Percentiles rank a stretch among this genome's conserved stretches.
These are phyloP conservation scores for Ectemnius lituratus DNA, from an alignment of 2,888 invertebrate species.

Conservation along the genomic window DNA sequence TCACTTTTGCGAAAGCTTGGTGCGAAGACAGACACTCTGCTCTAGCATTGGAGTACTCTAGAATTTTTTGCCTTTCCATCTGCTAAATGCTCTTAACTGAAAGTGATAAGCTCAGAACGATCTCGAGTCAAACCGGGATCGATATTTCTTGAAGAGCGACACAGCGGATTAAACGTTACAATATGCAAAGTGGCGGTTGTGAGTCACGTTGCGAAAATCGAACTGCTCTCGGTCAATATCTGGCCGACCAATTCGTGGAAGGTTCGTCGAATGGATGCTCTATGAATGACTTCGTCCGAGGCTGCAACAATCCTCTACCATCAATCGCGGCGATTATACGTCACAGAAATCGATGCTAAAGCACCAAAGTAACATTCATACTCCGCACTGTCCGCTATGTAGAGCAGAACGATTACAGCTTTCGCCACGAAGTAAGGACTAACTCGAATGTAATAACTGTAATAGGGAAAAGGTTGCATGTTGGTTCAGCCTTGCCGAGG, in stretches of 20 bases:
- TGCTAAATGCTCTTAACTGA: no score
- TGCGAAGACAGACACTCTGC: no score
- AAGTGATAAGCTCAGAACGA: no score
- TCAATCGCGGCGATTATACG: constrained; percentile 21
- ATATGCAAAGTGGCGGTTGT: constrained; percentile 38
- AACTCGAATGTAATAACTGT: not conserved
- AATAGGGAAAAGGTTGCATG: constrained; percentile 4
- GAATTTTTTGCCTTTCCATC: not conserved
- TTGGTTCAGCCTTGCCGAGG: not conserved
- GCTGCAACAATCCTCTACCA: constrained; percentile 14
- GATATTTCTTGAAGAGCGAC: no score
- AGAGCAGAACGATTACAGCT: no score
- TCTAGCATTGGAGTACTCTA: not conserved
- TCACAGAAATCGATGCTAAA: no score
- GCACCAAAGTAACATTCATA: no score
- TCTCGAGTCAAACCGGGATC: no score
- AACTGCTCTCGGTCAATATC: constrained; percentile 45
- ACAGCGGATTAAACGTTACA: no score
- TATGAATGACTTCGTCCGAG: constrained; percentile 49
- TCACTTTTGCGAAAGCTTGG: no score
- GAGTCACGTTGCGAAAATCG: constrained; percentile 48
- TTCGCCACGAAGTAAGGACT: not conserved
- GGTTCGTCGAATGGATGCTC: constrained; percentile 11
- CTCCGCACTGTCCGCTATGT: no score
- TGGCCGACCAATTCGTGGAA: constrained; percentile 25